Conservation (phyloP, 2,797 vertebrate genomes). For the Hozukius guyotensis region DNA sequence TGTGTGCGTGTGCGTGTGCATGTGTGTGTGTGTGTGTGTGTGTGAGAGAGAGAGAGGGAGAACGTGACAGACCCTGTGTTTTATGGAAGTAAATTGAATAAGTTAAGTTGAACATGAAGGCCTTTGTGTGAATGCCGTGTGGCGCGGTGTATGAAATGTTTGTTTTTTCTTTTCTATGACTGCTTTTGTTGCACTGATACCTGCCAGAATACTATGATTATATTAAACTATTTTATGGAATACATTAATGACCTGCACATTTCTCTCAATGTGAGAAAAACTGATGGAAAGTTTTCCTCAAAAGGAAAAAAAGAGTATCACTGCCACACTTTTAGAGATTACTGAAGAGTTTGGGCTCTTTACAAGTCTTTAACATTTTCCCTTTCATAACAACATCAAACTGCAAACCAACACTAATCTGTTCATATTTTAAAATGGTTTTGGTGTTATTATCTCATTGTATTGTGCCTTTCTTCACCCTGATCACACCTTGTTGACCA, state of each 20-base stretch:
- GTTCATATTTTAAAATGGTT: constrained; percentile 45
- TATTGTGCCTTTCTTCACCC: constrained; percentile 74
- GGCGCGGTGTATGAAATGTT: constrained; percentile 47
- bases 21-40: not conserved
- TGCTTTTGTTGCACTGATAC: constrained; percentile 83
- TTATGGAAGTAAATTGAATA: constrained; percentile 44
- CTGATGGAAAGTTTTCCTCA: constrained; percentile 22
- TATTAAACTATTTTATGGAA: constrained; percentile 81
- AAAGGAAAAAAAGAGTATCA: constrained; percentile 43
- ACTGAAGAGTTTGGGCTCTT: constrained; percentile 27
- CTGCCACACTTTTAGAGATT: constrained; percentile 67
- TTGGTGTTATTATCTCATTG: constrained; percentile 50
- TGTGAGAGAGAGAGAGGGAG: not conserved
- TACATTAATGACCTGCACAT: constrained; percentile 72
- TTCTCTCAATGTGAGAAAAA: constrained; percentile 61
- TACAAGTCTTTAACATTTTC: constrained; percentile 2
- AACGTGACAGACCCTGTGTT: constrained; percentile 24
- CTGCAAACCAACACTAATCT: constrained; percentile 52
- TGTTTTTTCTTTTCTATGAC: constrained; percentile 66
- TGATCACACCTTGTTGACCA: constrained; percentile 42
- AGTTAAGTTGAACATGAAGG: constrained; percentile 59
- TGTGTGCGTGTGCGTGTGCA: constrained; percentile 24
- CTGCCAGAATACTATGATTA: constrained; percentile 74
- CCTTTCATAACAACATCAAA: constrained; percentile 30
- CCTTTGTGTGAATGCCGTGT: constrained; percentile 66